phyloP scores from a whole-genome alignment of 2,113 vertebrate species.

The Malurus elegans region DNA sequence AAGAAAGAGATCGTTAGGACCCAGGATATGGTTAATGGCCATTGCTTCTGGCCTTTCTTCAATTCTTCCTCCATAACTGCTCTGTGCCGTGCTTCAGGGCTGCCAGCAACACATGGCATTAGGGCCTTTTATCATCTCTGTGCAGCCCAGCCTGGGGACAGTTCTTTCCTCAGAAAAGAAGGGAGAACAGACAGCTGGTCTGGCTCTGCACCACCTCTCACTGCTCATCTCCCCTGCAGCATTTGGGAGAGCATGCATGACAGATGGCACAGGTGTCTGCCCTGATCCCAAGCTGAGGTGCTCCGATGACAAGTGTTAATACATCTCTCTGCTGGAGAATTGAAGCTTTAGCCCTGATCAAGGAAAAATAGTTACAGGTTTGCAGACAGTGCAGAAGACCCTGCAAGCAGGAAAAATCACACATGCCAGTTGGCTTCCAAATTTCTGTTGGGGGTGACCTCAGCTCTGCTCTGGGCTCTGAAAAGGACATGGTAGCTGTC shows the following conservation, averaged over 20 bases:
- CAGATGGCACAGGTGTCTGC: not conserved
- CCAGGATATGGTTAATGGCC: not conserved
- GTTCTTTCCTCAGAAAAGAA: not conserved
- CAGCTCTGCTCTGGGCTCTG: not conserved
- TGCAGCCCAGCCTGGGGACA: not conserved
- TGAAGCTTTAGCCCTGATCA: not conserved
- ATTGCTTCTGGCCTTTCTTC: not conserved
- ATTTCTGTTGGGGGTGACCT: not conserved
- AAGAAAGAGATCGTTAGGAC: not conserved
- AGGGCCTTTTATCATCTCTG: not conserved
- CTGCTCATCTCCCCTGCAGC: not conserved
- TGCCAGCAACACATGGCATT: not conserved
- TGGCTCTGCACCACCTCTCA: not conserved
- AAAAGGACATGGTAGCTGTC: not conserved
- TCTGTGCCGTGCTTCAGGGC: not conserved
- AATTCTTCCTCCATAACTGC: not conserved
- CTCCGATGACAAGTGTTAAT: not conserved
- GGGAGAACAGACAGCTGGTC: not conserved
- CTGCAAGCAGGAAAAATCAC: not conserved
- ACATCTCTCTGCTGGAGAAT: not conserved
- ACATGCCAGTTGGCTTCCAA: not conserved
- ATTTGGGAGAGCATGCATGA: accelerated
- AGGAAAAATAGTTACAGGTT: not conserved
- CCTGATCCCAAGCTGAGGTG: not conserved
- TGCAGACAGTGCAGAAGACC: not conserved